Percentiles rank a stretch among this genome's conserved stretches.
These are phyloP conservation scores for Melieria omissa DNA, from an alignment of 2,888 invertebrate species.

Conservation along the genomic window DNA sequence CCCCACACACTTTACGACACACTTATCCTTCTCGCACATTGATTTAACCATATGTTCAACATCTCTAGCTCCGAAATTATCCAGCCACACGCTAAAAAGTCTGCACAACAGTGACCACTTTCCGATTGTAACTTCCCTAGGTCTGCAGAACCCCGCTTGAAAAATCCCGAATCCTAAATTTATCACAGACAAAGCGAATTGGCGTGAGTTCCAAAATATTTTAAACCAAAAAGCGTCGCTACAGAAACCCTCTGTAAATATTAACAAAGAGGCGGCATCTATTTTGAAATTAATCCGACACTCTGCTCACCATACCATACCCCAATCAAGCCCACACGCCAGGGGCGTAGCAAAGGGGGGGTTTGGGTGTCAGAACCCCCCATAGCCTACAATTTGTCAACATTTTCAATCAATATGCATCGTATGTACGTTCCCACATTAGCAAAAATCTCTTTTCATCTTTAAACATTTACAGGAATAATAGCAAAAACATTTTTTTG, in stretches of 20 bases:
- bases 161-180: neutral
- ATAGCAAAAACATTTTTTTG: too few species aligned
- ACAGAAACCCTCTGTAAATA: neutral
- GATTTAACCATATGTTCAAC: neutral
- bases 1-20: too few species aligned
- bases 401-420: too few species aligned
- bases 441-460: too few species aligned
- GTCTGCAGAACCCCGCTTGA: neutral
- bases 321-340: too few species aligned
- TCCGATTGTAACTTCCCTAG: neutral
- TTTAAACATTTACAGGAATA: too few species aligned
- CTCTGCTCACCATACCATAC: too few species aligned
- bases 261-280: neutral
- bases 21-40: too few species aligned
- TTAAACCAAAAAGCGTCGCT: neutral
- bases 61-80: neutral
- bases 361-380: too few species aligned
- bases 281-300: neutral
- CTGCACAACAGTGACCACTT: constrained; percentile 14
- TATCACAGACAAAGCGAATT: constrained; percentile 6
- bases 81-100: neutral
- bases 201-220: neutral
- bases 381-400: too few species aligned
- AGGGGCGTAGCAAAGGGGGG: too few species aligned
- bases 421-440: too few species aligned